Evolutionary conservation across 1,140 invertebrate genomes (phyloP).

Genomic region (Asobara japonica): DNA sequence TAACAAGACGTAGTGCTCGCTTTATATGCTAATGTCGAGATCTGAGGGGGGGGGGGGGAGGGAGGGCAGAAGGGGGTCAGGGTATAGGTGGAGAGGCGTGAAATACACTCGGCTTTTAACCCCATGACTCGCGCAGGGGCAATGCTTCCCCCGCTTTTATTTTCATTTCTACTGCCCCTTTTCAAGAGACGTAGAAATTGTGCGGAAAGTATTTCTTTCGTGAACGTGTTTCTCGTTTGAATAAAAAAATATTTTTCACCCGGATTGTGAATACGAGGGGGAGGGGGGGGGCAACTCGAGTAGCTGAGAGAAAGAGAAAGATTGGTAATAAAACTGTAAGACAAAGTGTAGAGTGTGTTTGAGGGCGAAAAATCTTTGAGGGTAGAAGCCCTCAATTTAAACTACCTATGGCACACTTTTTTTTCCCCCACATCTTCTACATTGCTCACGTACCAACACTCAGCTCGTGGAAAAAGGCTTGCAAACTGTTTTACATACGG

Average conservation of each 20-base stretch:
- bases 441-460: neutral
- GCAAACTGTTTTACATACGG: conserved; percentile 25
- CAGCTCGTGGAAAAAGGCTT: neutral
- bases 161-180: neutral
- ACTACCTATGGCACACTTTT: conserved; percentile 6
- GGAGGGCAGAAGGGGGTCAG: conserved; percentile 6
- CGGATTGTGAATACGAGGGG: neutral
- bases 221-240: conserved; percentile 22
- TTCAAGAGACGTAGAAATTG: conserved; percentile 2
- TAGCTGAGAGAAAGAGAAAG: neutral
- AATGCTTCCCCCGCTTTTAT: neutral
- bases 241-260: conserved; percentile 9
- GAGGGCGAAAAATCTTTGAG: neutral
- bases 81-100: conserved; percentile 15
- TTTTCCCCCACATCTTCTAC: neutral
- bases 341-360: conserved; percentile 11
- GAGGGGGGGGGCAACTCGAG: neutral
- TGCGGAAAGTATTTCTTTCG: conserved; percentile 7
- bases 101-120: conserved; percentile 41
- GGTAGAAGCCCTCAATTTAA: neutral
- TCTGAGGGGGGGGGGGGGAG: conserved; percentile 16
- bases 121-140: conserved; percentile 28
- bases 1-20: conserved; percentile 32
- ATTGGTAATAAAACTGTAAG: conserved; percentile 16
- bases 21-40: conserved; percentile 35